Conservation (phyloP, 1,140 invertebrate species). For the Sitophilus oryzae region DNA sequence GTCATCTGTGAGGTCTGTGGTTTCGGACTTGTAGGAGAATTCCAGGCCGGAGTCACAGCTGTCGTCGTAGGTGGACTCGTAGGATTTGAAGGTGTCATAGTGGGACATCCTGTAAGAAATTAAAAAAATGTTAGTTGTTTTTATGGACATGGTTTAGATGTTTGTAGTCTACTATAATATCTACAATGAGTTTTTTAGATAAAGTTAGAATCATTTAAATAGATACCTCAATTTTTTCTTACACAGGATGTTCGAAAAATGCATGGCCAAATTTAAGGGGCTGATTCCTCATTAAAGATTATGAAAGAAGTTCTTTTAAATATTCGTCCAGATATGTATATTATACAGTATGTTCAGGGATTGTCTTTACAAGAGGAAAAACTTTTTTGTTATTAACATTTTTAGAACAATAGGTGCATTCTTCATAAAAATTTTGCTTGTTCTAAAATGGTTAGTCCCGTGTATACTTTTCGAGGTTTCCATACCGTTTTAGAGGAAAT, state of each 20-base stretch:
- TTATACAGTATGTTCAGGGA: too few species aligned
- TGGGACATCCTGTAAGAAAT: slow-evolving; percentile 30
- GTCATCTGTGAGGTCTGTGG: slow-evolving; percentile 33
- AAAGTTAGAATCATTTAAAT: neutral
- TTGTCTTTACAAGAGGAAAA: too few species aligned
- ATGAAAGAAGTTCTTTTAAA: too few species aligned
- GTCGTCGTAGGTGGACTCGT: slow-evolving; percentile 36
- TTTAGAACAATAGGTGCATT: too few species aligned
- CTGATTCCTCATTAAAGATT: neutral
- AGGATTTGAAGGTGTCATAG: slow-evolving; percentile 16
- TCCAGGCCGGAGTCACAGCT: slow-evolving; percentile 44
- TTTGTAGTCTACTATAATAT: too few species aligned
- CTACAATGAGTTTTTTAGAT: neutral
- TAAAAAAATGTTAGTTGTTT: neutral
- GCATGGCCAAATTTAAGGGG: neutral
- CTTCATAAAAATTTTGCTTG: too few species aligned
- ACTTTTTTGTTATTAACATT: too few species aligned
- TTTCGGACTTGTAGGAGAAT: slow-evolving; percentile 43
- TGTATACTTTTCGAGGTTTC: too few species aligned
- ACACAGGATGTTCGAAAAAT: neutral
- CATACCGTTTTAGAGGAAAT: too few species aligned
- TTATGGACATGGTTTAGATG: neutral
- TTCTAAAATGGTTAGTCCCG: too few species aligned
- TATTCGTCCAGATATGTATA: too few species aligned
- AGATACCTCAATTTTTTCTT: neutral